Percentiles rank a stretch among this genome's conserved stretches.
Evolutionary conservation across 1,140 invertebrate genomes (phyloP).

Genomic region (Brachionus manjavacas): DNA sequence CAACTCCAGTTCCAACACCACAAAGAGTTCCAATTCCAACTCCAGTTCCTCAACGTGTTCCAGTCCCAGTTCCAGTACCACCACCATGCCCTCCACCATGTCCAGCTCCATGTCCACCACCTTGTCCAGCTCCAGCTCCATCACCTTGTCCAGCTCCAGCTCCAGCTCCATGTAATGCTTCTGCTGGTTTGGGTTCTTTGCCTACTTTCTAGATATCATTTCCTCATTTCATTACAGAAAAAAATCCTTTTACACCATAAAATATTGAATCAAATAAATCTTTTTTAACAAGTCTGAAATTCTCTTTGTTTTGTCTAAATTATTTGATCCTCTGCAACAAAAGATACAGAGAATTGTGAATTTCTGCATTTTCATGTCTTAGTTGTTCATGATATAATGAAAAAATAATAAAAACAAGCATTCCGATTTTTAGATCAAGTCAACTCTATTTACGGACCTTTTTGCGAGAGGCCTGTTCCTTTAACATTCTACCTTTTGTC

Average conservation of each 20-base stretch:
- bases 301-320: too few species aligned
- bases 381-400: too few species aligned
- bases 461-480: too few species aligned
- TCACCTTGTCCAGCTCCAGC: not conserved
- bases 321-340: too few species aligned
- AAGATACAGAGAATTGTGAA: too few species aligned
- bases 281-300: not conserved
- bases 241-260: not conserved
- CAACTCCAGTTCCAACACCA: not conserved
- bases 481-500: too few species aligned
- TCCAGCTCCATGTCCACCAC: not conserved
- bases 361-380: too few species aligned
- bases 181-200: not conserved
- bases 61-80: not conserved
- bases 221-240: not conserved
- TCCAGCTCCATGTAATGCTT: not conserved
- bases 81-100: not conserved
- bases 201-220: slow-evolving; percentile 4
- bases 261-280: not conserved
- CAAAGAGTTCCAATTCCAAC: not conserved
- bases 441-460: too few species aligned
- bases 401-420: too few species aligned
- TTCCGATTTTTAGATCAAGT: too few species aligned
- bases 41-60: not conserved
- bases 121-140: not conserved